phyloP scores from a whole-genome alignment of 2,113 vertebrate genomes.

The Psammodynastes pulverulentus region DNA sequence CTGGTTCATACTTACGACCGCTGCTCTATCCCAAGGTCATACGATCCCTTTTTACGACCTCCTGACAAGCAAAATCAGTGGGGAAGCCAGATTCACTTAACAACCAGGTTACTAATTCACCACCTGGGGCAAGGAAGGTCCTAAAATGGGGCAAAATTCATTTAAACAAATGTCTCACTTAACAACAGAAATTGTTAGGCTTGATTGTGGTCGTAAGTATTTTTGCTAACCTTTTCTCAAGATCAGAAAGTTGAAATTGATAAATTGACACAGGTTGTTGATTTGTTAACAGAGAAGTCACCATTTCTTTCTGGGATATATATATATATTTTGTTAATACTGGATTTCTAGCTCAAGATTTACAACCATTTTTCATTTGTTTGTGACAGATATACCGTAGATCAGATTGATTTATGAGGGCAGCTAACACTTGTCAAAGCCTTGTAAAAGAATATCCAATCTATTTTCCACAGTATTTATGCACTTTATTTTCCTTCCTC shows the following conservation, averaged over 20 bases:
- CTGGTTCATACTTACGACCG: no score
- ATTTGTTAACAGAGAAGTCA: neutral
- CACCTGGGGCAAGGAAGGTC: no score
- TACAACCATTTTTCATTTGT: neutral
- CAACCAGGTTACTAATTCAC: no score
- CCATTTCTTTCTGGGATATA: rapidly evolving
- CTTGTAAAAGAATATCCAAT: neutral
- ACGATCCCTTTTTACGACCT: no score
- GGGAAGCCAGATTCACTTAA: no score
- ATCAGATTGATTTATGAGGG: neutral
- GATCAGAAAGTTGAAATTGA: neutral
- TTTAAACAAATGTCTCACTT: no score
- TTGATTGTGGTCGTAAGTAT: no score
- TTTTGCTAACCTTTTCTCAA: conserved; percentile 7
- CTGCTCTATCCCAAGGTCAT: no score
- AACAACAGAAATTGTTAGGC: no score
- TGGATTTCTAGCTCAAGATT: neutral
- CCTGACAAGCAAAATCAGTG: no score
- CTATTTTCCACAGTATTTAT: neutral
- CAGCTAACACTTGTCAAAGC: neutral
- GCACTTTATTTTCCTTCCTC: neutral
- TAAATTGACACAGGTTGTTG: neutral
- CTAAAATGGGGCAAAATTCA: no score
- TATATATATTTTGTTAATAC: rapidly evolving
- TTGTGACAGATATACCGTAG: neutral